Conservation (phyloP, 2,113 vertebrate genomes). For the Dermatemys mawii region DNA sequence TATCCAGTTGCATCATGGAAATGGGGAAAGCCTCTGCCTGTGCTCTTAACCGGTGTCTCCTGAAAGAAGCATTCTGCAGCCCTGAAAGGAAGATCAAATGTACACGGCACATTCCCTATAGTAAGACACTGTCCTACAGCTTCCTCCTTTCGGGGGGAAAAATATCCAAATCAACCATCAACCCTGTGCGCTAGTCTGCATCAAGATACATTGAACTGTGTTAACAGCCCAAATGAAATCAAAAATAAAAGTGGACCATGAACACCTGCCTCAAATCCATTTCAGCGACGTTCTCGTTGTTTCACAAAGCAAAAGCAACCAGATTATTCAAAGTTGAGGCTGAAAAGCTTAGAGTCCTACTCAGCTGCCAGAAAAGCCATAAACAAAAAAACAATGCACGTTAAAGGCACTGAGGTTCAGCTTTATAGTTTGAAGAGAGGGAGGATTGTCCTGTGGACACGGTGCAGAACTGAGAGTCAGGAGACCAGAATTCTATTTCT, state of each 20-base stretch:
- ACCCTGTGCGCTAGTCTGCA: neutral
- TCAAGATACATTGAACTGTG: neutral
- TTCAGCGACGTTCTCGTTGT: accelerated
- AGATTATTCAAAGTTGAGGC: neutral
- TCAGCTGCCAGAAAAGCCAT: neutral
- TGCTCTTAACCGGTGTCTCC: neutral
- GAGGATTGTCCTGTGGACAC: neutral
- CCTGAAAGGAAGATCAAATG: neutral
- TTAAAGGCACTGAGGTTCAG: neutral
- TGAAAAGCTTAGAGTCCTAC: neutral
- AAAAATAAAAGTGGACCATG: neutral
- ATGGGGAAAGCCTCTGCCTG: neutral
- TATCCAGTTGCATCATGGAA: neutral
- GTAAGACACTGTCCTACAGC: neutral
- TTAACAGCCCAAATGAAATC: neutral
- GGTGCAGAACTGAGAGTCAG: accelerated
- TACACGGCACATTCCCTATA: too few species aligned
- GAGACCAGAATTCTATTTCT: accelerated
- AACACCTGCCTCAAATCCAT: accelerated
- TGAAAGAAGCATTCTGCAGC: neutral
- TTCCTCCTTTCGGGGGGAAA: neutral
- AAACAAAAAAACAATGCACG: accelerated
- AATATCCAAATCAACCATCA: neutral
- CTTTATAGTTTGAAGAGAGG: accelerated
- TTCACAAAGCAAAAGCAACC: neutral